phyloP scores from a whole-genome alignment of 92 coral and sea anemone species.

The Plumapathes pennacea region DNA sequence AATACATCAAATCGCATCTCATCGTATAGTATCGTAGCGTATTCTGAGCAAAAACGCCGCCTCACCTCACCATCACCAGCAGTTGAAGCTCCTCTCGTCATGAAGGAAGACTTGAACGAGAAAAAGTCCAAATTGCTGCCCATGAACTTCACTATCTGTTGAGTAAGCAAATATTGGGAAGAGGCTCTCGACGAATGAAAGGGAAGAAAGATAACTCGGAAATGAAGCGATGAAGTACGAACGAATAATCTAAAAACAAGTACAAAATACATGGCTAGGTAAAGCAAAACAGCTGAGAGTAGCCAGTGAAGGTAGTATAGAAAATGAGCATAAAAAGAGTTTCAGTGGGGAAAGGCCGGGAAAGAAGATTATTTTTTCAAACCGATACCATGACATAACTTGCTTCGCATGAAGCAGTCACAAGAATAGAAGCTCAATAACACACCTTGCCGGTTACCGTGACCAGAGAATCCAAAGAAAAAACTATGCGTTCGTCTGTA shows the following conservation, averaged over 20 bases:
- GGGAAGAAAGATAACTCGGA: neutral
- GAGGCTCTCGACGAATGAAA: neutral
- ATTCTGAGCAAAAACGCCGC: no score
- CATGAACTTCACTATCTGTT: conserved; percentile 76
- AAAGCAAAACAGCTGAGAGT: neutral
- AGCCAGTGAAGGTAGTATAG: neutral
- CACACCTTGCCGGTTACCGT: conserved; percentile 82
- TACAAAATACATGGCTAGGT: neutral
- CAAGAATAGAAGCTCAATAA: no score
- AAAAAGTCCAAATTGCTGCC: conserved; percentile 79
- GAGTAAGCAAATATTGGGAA: neutral
- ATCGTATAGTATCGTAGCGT: no score
- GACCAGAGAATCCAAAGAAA: conserved; percentile 81
- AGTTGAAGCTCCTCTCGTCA: conserved; percentile 84
- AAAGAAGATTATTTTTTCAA: no score
- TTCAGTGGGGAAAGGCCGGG: no score
- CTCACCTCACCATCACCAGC: conserved; percentile 72
- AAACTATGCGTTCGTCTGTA: conserved; percentile 89
- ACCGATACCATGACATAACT: no score
- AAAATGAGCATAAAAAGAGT: no score
- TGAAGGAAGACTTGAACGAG: conserved; percentile 74
- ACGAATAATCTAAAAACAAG: neutral
- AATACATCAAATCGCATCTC: no score
- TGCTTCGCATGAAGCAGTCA: no score
- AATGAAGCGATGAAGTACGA: neutral